Percentiles rank a stretch among this genome's conserved stretches.
Conservation (phyloP, 2,888 invertebrate genomes). For the Catocala fraxini region DNA sequence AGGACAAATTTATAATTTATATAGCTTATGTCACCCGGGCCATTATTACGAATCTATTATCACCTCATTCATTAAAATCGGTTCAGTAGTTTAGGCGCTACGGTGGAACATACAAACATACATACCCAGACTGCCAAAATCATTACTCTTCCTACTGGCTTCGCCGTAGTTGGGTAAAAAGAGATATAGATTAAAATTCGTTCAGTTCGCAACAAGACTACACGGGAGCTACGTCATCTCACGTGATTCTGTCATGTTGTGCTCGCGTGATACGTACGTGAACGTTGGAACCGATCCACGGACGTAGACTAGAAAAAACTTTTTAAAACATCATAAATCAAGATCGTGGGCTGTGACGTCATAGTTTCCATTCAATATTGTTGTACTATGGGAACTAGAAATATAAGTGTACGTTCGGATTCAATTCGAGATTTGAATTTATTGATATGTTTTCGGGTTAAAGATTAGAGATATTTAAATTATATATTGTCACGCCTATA, state of each 20-base stretch:
- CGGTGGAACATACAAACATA: too few species aligned
- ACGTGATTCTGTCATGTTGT: constrained; percentile 50
- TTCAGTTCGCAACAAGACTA: background rate
- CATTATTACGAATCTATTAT: too few species aligned
- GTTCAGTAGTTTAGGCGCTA: too few species aligned
- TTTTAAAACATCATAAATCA: constrained; percentile 68
- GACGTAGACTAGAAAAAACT: constrained; percentile 49
- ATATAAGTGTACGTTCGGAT: constrained; percentile 1
- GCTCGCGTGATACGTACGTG: constrained; percentile 57
- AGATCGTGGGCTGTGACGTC: constrained; percentile 58
- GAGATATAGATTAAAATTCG: background rate
- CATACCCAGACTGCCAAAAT: too few species aligned
- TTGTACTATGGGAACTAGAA: constrained; percentile 45
- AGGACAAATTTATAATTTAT: too few species aligned
- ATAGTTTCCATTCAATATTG: constrained; percentile 57
- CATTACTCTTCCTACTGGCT: too few species aligned
- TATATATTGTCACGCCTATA: too few species aligned
- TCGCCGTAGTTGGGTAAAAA: too few species aligned
- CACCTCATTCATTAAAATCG: too few species aligned
- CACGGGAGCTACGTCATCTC: constrained; percentile 39
- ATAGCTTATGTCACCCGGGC: too few species aligned
- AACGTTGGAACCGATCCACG: constrained; percentile 62
- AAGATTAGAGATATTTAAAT: too few species aligned
- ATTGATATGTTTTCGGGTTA: too few species aligned
- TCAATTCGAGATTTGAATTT: constrained; percentile 17